These are phyloP conservation scores for Chrysomela aeneicollis DNA, from an alignment of 2,888 invertebrate genomes.

Conservation along the genomic window DNA sequence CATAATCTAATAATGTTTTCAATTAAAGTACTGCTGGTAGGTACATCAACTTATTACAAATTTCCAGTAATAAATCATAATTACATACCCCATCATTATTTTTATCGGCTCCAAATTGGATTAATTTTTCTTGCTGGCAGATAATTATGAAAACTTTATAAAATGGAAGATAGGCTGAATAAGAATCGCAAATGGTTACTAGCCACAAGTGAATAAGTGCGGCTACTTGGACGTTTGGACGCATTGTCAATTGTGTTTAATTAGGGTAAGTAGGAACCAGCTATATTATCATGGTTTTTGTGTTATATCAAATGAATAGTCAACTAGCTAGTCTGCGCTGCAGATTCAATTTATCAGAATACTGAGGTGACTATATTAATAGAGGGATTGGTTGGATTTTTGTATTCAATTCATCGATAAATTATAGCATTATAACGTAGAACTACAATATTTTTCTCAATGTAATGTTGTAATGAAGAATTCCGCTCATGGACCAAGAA, in stretches of 20 bases:
- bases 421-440: no score
- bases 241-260: neutral
- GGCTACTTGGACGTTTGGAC: neutral
- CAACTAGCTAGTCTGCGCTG: no score
- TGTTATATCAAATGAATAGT: neutral
- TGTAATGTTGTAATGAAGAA: no score
- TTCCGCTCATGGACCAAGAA: no score
- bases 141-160: neutral
- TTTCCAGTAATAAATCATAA: conserved; percentile 12
- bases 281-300: neutral
- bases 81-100: conserved; percentile 5
- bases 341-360: no score
- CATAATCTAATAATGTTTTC: conserved; percentile 14
- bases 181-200: neutral
- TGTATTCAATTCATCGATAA: no score
- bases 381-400: no score
- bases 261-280: neutral
- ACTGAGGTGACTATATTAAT: no score
- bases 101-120: conserved; percentile 12
- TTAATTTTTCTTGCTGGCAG: conserved; percentile 7
- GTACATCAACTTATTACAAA: neutral
- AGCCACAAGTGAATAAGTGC: neutral
- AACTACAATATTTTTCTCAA: no score
- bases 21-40: conserved; percentile 8
- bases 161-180: neutral